Evolutionary conservation across 2,797 vertebrate species (phyloP).

Genomic region (Hippoglossus hippoglossus): DNA sequence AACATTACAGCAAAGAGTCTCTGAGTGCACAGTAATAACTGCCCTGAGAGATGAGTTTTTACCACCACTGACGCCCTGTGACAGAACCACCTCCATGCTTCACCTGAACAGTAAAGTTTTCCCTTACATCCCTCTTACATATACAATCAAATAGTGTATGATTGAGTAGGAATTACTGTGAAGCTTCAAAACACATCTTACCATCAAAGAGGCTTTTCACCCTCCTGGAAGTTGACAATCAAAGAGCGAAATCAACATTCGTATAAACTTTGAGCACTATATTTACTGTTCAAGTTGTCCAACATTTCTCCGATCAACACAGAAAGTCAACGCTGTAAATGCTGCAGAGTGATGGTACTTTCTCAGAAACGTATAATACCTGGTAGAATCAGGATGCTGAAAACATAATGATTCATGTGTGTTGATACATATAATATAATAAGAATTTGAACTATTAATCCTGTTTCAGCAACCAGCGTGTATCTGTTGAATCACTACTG

Average conservation of each 20-base stretch:
- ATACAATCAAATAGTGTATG: background rate
- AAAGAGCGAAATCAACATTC: background rate
- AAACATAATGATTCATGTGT: too few relatives aligned
- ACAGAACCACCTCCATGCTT: background rate
- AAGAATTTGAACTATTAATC: too few relatives aligned
- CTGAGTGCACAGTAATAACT: background rate
- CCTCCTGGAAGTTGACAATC: background rate
- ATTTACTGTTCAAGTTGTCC: too few relatives aligned
- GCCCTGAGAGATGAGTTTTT: background rate
- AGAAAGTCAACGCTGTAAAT: too few relatives aligned
- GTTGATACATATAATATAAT: too few relatives aligned
- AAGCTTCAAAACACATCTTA: background rate
- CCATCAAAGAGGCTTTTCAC: background rate
- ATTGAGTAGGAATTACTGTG: constrained; percentile 9
- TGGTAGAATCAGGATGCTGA: too few relatives aligned
- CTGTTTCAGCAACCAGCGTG: too few relatives aligned
- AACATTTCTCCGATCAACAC: too few relatives aligned
- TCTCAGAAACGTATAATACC: too few relatives aligned
- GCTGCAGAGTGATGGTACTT: too few relatives aligned
- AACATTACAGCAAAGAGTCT: constrained; percentile 3
- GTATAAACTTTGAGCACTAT: too few relatives aligned
- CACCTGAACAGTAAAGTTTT: background rate
- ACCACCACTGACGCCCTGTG: background rate
- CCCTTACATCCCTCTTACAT: background rate
- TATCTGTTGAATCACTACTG: too few relatives aligned